These are phyloP conservation scores for Trachemys scripta DNA, from an alignment of 2,113 vertebrate species.

Conservation along the genomic window DNA sequence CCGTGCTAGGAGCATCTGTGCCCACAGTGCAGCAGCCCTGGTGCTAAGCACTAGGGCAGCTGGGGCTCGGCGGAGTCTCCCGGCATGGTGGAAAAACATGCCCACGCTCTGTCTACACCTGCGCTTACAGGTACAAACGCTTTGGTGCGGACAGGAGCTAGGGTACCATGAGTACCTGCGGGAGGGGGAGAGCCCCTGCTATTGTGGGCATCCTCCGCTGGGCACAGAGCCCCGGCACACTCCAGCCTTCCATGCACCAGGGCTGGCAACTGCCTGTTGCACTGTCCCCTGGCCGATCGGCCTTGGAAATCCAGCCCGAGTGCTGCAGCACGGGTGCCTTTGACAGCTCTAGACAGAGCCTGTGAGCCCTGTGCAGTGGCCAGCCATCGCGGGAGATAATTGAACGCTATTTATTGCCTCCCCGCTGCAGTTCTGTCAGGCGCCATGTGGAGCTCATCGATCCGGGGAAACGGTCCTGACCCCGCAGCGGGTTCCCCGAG, in stretches of 20 bases:
- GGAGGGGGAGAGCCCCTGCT: background rate
- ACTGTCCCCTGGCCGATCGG: background rate
- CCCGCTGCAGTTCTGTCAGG: constrained; percentile 71
- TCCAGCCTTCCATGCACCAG: background rate
- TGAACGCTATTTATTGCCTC: constrained; percentile 65
- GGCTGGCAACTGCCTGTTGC: background rate
- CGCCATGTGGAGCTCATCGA: constrained; percentile 70
- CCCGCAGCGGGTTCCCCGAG: background rate
- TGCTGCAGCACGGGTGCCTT: background rate
- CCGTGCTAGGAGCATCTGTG: too few relatives aligned
- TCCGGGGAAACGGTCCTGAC: constrained; percentile 58
- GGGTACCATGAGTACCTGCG: too few relatives aligned
- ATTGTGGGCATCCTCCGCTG: too few relatives aligned
- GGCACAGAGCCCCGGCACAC: background rate
- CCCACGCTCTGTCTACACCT: background rate
- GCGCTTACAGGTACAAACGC: background rate
- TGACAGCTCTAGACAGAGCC: background rate
- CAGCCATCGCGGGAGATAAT: background rate
- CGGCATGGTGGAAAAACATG: background rate
- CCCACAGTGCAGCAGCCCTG: too few relatives aligned
- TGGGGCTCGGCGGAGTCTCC: background rate
- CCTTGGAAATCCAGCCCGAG: background rate
- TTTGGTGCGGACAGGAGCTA: background rate
- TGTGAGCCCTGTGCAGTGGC: background rate
- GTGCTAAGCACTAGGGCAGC: background rate